Percentiles rank a stretch among this genome's conserved stretches.
These are phyloP conservation scores for Apotomis capreana DNA, from an alignment of 2,888 invertebrate species.

Conservation along the genomic window DNA sequence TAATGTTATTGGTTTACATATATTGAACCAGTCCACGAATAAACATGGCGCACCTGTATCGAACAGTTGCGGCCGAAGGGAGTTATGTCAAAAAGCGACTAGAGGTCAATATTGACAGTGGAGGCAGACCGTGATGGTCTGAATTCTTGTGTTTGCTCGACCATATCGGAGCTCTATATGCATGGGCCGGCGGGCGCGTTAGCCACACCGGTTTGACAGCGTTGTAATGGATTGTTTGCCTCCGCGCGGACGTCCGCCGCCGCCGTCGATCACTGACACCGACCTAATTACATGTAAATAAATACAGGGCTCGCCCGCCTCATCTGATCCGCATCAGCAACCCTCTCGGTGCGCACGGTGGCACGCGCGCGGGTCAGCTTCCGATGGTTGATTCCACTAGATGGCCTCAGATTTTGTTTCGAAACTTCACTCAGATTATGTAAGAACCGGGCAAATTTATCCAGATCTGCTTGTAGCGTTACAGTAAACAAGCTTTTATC, in stretches of 20 bases:
- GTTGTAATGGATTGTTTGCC: conserved; percentile 76
- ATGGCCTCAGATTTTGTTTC: conserved; percentile 33
- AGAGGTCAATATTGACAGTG: conserved; percentile 60
- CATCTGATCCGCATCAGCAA: conserved; percentile 56
- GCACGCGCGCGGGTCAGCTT: conserved; percentile 33
- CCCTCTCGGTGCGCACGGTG: conserved; percentile 47
- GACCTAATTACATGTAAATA: conserved; percentile 80
- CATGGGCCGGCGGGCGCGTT: conserved; percentile 55
- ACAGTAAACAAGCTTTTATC: conserved; percentile 27
- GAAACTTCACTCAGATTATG: conserved; percentile 26
- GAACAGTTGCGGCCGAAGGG: background rate
- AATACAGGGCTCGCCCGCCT: conserved; percentile 62
- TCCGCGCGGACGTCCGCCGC: conserved; percentile 67
- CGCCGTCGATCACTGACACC: conserved; percentile 75
- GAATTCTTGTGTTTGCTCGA: conserved; percentile 68
- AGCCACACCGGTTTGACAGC: conserved; percentile 60
- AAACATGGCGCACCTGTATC: conserved; percentile 15
- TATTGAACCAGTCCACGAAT: conserved; percentile 10
- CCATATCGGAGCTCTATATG: conserved; percentile 65
- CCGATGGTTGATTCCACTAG: conserved; percentile 36
- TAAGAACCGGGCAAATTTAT: conserved; percentile 26
- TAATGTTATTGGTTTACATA: conserved; percentile 48
- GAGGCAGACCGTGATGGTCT: conserved; percentile 61
- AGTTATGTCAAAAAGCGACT: conserved; percentile 60
- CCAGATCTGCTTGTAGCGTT: conserved; percentile 12